Conservation (phyloP, 2,888 invertebrate genomes). For the Lypha dubia region DNA sequence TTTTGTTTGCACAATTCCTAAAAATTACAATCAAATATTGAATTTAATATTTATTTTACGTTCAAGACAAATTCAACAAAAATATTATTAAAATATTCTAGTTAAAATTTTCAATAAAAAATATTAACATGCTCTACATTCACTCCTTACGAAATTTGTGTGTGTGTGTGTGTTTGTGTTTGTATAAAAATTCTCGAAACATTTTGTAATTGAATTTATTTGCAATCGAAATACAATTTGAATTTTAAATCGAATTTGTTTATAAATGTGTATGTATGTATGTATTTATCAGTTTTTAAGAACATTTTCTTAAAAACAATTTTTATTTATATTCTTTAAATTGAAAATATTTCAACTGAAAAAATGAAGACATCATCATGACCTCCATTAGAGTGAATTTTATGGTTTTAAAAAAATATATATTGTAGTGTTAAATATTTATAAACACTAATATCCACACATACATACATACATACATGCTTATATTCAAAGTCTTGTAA, state of each 20-base stretch:
- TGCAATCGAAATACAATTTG: constrained; percentile 37
- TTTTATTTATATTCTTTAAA: neutral
- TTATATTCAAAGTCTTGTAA: no score
- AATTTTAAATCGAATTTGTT: constrained; percentile 21
- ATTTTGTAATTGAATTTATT: constrained; percentile 48
- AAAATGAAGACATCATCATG: constrained; percentile 21
- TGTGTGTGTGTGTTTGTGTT: neutral
- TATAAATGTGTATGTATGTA: no score
- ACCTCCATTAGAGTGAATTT: constrained; percentile 25
- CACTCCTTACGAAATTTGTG: neutral
- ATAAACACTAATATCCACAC: no score
- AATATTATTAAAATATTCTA: neutral
- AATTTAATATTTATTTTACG: constrained; percentile 32
- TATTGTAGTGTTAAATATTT: neutral
- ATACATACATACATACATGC: no score
- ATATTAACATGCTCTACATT: neutral
- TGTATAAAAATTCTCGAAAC: constrained; percentile 14
- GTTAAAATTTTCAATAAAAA: constrained; percentile 8
- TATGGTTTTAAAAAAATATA: neutral
- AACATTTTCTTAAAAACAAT: neutral
- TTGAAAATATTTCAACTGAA: constrained; percentile 10
- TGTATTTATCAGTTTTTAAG: no score
- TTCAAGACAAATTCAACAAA: constrained; percentile 27
- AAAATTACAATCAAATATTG: neutral
- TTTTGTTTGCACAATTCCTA: constrained; percentile 14